phyloP scores from a whole-genome alignment of 1,140 invertebrate genomes.

The Spodoptera frugiperda region DNA sequence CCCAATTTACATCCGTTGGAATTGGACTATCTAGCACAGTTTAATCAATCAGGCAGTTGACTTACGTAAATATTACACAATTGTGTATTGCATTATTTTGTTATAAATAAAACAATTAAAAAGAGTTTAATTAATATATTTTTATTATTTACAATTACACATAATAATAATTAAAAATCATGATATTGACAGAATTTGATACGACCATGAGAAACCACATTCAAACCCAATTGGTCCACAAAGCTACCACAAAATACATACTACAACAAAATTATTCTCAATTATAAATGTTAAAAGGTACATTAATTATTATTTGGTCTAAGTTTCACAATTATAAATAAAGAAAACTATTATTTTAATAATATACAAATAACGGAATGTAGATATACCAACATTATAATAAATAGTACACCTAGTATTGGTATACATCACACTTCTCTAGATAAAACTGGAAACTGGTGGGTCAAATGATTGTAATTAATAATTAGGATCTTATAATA shows the following conservation, averaged over 20 bases:
- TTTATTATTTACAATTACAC: constrained; percentile 83
- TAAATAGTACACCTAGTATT: constrained; percentile 72
- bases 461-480: constrained; percentile 79
- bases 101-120: constrained; percentile 67
- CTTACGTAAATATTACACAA: background rate
- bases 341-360: constrained; percentile 78
- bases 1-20: constrained; percentile 96
- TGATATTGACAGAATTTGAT: constrained; percentile 80
- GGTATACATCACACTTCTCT: constrained; percentile 80
- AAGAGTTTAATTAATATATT: constrained; percentile 78
- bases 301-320: constrained; percentile 86
- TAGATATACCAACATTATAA: constrained; percentile 79
- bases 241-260: constrained; percentile 79
- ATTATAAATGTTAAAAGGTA: constrained; percentile 83
- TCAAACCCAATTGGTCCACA: constrained; percentile 83
- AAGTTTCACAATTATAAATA: constrained; percentile 85
- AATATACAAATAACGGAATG: constrained; percentile 85
- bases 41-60: constrained; percentile 56
- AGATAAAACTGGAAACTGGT: constrained; percentile 85
- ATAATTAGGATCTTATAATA: constrained; percentile 73
- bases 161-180: constrained; percentile 68
- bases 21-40: constrained; percentile 92
- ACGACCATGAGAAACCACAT: constrained; percentile 78
- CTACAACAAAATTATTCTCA: constrained; percentile 74
- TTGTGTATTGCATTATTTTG: constrained; percentile 24